Evolutionary conservation across 2,113 vertebrate genomes (phyloP).

Genomic region (Parotia lawesii): DNA sequence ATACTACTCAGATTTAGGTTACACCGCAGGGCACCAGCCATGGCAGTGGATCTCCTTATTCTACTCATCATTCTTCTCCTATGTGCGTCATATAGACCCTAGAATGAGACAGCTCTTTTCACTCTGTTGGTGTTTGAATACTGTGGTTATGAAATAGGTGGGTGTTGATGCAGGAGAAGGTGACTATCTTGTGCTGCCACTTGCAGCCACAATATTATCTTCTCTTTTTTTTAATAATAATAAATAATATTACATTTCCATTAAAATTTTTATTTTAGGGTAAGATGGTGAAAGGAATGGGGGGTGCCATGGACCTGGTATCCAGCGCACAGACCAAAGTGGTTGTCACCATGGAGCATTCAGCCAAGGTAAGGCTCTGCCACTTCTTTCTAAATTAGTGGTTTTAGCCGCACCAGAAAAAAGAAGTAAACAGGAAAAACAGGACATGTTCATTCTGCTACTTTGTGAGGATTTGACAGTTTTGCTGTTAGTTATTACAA

Average conservation of each 20-base stretch:
- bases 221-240: neutral
- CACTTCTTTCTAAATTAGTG: neutral
- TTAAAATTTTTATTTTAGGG: conserved; percentile 75
- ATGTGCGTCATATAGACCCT: rapidly evolving
- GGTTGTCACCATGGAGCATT: conserved; percentile 97
- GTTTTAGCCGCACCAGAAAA: neutral
- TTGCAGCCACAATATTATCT: neutral
- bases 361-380: conserved; percentile 83
- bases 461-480: neutral
- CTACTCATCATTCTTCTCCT: neutral
- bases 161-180: neutral
- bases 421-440: neutral
- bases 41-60: neutral
- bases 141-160: neutral
- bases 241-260: neutral
- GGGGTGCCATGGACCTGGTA: conserved; percentile 96
- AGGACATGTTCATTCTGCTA: neutral
- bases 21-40: neutral
- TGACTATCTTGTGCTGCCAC: neutral
- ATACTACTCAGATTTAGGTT: neutral
- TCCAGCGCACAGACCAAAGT: conserved; percentile 94
- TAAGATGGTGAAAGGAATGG: conserved; percentile 99
- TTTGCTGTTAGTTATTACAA: neutral
- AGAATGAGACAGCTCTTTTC: neutral
- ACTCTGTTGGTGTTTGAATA: neutral